Evolutionary conservation across 2,113 vertebrate genomes (phyloP).

Genomic region (Tychaedon coryphoeus): DNA sequence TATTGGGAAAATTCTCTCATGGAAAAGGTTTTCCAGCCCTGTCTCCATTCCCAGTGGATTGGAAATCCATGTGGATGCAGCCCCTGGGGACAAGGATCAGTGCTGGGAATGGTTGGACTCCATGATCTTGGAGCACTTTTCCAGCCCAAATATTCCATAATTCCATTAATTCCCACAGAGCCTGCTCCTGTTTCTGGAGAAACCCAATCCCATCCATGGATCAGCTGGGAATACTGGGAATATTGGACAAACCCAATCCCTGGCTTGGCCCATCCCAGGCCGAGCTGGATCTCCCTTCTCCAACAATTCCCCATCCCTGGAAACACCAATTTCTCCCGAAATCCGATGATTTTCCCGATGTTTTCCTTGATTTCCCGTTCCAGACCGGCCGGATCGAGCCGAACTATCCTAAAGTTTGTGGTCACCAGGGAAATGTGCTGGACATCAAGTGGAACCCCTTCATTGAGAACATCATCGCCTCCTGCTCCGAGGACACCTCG

Average conservation of each 20-base stretch:
- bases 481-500: conserved; percentile 94
- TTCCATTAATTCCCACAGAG: background rate
- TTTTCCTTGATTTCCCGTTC: rapidly evolving
- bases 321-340: background rate
- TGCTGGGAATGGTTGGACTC: background rate
- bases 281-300: rapidly evolving
- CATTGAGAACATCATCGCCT: conserved; percentile 94
- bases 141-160: rapidly evolving
- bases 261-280: rapidly evolving
- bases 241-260: background rate
- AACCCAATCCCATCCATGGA: background rate
- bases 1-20: background rate
- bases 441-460: conserved; percentile 99
- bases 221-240: background rate
- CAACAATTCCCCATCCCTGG: background rate
- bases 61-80: background rate
- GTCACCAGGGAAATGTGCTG: conserved; percentile 92
- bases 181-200: background rate
- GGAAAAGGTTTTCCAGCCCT: background rate
- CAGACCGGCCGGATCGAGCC: conserved; percentile 90
- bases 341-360: rapidly evolving
- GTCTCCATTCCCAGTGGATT: background rate
- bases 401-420: conserved; percentile 92
- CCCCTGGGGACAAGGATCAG: no score
- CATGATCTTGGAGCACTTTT: rapidly evolving